Conservation (phyloP, 2,797 vertebrate species). For the Echeneis naucrates region DNA sequence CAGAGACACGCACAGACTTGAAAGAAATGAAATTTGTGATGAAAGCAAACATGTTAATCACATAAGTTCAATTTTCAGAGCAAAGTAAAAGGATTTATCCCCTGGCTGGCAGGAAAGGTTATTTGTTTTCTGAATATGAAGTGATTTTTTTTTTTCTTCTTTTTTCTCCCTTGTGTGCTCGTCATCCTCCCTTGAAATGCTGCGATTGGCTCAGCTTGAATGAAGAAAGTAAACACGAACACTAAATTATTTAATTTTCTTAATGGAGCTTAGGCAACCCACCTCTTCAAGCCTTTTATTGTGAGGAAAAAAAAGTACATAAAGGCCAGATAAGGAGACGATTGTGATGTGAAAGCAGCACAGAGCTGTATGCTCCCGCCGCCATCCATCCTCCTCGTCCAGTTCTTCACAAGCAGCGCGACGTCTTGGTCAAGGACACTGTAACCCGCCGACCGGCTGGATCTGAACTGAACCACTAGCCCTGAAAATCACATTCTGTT, state of each 20-base stretch:
- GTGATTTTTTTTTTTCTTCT: slow-evolving; percentile 41
- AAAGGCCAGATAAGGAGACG: slow-evolving; percentile 27
- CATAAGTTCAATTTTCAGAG: slow-evolving; percentile 68
- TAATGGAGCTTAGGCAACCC: slow-evolving; percentile 27
- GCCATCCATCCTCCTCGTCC: too few species aligned
- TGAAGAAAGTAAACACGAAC: slow-evolving; percentile 49
- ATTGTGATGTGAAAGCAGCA: slow-evolving; percentile 21
- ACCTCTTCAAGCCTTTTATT: slow-evolving; percentile 31
- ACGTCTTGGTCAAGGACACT: background rate
- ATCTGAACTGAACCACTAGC: background rate
- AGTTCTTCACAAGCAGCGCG: background rate
- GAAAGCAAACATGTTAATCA: slow-evolving; percentile 69
- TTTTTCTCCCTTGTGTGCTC: slow-evolving; percentile 41
- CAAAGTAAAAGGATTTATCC: slow-evolving; percentile 65
- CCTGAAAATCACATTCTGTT: background rate
- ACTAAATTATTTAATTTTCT: slow-evolving; percentile 48
- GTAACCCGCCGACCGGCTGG: background rate
- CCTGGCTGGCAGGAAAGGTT: slow-evolving; percentile 53
- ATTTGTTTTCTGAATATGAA: slow-evolving; percentile 70
- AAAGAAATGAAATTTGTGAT: slow-evolving; percentile 59
- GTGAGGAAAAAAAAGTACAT: background rate
- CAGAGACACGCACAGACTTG: slow-evolving; percentile 18
- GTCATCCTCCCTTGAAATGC: slow-evolving; percentile 41
- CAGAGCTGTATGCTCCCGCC: slow-evolving; percentile 21
- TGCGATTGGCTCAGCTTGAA: slow-evolving; percentile 62